A percentile compares a stretch with the other conserved stretches of the same genome.
Evolutionary conservation across 2,888 invertebrate genomes (phyloP).

Genomic region (Drosophila multiciliata): DNA sequence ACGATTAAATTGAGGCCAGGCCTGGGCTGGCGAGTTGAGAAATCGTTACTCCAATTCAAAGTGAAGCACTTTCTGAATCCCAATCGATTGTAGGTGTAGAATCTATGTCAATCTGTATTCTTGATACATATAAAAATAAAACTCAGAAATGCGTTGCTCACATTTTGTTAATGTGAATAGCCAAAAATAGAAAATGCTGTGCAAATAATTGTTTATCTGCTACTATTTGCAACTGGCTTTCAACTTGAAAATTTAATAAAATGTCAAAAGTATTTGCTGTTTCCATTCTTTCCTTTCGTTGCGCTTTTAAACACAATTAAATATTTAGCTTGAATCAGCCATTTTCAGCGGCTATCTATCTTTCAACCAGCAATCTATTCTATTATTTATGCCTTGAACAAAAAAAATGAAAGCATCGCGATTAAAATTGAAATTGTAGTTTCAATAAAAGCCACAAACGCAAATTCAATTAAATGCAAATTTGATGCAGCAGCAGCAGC

Average conservation of each 20-base stretch:
- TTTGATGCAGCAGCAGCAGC: constrained; percentile 28
- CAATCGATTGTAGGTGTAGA: constrained; percentile 31
- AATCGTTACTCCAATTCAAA: constrained; percentile 20
- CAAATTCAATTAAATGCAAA: constrained; percentile 67
- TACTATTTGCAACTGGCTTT: neutral
- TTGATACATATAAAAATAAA: neutral
- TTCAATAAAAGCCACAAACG: constrained; percentile 53
- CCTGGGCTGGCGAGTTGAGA: constrained; percentile 17
- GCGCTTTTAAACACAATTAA: constrained; percentile 35
- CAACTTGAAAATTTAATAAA: constrained; percentile 20
- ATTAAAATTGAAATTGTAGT: constrained; percentile 62
- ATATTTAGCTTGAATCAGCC: constrained; percentile 55
- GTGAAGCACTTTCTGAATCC: constrained; percentile 22
- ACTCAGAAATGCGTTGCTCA: neutral
- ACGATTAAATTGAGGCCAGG: constrained; percentile 43
- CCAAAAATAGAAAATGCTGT: neutral
- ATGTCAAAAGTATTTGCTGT: constrained; percentile 38
- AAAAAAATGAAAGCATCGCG: constrained; percentile 2
- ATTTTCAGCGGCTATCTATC: constrained; percentile 34
- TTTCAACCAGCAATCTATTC: constrained; percentile 29
- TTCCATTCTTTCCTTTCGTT: constrained; percentile 1
- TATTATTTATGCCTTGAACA: constrained; percentile 50
- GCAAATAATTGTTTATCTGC: neutral
- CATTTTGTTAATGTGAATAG: neutral
- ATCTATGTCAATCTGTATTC: constrained; percentile 44